phyloP scores from a whole-genome alignment of 2,888 invertebrate genomes.

The Shargacucullia verbasci region DNA sequence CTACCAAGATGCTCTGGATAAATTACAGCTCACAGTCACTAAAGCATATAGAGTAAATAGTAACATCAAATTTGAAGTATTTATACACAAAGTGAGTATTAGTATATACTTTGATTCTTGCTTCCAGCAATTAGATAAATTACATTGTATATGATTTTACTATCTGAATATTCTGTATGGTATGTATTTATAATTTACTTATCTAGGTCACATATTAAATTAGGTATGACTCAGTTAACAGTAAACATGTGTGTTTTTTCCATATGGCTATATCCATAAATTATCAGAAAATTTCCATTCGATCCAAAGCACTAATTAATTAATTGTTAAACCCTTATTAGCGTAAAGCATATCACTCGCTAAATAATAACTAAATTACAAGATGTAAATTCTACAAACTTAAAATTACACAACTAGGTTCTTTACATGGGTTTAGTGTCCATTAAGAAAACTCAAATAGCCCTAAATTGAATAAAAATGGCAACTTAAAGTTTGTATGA shows the following conservation, averaged over 20 bases:
- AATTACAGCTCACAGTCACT: constrained; percentile 97
- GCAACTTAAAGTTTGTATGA: no score
- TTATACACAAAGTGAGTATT: constrained; percentile 96
- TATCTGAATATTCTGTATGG: constrained; percentile 2
- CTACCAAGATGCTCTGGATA: constrained; percentile 98
- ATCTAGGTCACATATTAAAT: constrained; percentile 36
- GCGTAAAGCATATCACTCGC: no score
- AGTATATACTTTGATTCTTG: constrained; percentile 16
- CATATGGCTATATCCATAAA: not conserved
- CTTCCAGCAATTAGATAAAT: constrained; percentile 1
- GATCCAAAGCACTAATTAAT: no score
- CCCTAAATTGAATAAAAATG: no score
- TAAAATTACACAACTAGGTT: no score
- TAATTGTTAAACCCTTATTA: no score
- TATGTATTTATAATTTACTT: constrained; percentile 16
- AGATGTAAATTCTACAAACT: no score
- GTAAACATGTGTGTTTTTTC: constrained; percentile 20
- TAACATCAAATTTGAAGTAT: constrained; percentile 98
- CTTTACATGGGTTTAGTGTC: no score
- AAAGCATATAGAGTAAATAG: constrained; percentile 98
- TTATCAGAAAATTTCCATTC: no score
- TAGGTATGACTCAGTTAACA: constrained; percentile 21
- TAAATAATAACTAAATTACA: no score
- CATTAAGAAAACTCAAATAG: no score
- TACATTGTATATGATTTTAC: constrained; percentile 2